A percentile compares a stretch with the other conserved stretches of the same genome.
Conservation (phyloP, 2,113 vertebrate species). For the Sporophila hypoxantha region DNA sequence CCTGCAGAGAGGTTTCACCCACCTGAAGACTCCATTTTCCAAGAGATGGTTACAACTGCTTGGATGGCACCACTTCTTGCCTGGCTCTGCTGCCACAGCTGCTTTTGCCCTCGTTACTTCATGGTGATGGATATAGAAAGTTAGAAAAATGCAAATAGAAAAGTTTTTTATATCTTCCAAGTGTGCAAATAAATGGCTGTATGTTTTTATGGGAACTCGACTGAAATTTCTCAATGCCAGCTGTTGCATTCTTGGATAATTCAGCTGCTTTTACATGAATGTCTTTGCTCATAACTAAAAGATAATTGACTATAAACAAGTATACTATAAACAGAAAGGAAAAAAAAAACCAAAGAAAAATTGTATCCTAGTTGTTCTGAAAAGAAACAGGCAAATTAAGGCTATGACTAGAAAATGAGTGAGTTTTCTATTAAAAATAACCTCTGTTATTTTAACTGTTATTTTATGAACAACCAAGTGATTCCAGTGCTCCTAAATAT, state of each 20-base stretch:
- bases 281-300: conserved; percentile 34
- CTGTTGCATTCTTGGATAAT: neutral
- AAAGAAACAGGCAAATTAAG: conserved; percentile 26
- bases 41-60: neutral
- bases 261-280: conserved; percentile 4
- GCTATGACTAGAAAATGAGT: conserved; percentile 12
- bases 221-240: conserved; percentile 1
- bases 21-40: neutral
- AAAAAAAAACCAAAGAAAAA: neutral
- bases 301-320: conserved; percentile 46
- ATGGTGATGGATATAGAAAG: neutral
- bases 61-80: neutral
- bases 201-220: neutral
- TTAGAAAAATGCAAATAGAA: neutral
- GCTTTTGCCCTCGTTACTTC: neutral
- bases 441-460: neutral
- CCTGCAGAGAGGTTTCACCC: neutral
- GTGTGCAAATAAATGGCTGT: neutral
- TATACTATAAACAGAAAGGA: neutral
- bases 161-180: conserved; percentile 23
- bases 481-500: conserved; percentile 21
- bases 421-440: conserved; percentile 26
- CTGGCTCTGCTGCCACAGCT: neutral
- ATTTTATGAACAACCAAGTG: conserved; percentile 21
- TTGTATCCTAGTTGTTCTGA: neutral